Evolutionary conservation across 2,888 invertebrate species (phyloP).

Genomic region (Cryptocephalus primarius): DNA sequence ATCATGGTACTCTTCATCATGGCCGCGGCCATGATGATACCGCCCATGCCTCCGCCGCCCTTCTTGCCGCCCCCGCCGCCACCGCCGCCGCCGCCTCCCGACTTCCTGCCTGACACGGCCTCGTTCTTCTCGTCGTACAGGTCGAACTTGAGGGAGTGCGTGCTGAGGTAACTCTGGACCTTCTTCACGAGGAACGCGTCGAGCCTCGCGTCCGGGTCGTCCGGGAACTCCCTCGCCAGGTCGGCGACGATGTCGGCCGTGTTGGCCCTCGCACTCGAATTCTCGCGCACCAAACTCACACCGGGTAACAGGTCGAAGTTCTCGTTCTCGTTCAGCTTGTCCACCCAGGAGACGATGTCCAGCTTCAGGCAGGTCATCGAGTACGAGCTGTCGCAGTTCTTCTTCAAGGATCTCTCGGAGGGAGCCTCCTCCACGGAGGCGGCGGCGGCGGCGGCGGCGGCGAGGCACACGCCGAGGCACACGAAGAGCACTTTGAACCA

Average conservation of each 20-base stretch:
- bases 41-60: constrained; percentile 42
- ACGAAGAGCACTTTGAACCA: too few relatives aligned
- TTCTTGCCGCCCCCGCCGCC: constrained; percentile 28
- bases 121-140: constrained; percentile 29
- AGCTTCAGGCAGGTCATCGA: constrained; percentile 65
- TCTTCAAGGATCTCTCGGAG: constrained; percentile 2
- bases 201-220: constrained; percentile 59
- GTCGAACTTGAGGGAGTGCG: constrained; percentile 58
- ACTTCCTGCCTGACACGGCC: constrained; percentile 26
- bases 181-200: constrained; percentile 61
- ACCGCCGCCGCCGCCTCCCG: constrained; percentile 31
- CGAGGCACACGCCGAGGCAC: too few relatives aligned
- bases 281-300: constrained; percentile 56
- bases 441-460: background rate
- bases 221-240: constrained; percentile 58
- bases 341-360: constrained; percentile 61
- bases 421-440: background rate
- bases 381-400: constrained; percentile 44
- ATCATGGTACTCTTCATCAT: constrained; percentile 58
- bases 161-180: constrained; percentile 55
- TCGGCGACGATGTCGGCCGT: constrained; percentile 58
- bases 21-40: constrained; percentile 38
- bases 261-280: constrained; percentile 35
- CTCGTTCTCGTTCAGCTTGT: constrained; percentile 55
- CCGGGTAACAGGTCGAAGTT: constrained; percentile 59